A percentile compares a stretch with the other conserved stretches of the same genome.
These are phyloP conservation scores for Sinonovacula constricta DNA, from an alignment of 1,140 invertebrate genomes.

Conservation along the genomic window DNA sequence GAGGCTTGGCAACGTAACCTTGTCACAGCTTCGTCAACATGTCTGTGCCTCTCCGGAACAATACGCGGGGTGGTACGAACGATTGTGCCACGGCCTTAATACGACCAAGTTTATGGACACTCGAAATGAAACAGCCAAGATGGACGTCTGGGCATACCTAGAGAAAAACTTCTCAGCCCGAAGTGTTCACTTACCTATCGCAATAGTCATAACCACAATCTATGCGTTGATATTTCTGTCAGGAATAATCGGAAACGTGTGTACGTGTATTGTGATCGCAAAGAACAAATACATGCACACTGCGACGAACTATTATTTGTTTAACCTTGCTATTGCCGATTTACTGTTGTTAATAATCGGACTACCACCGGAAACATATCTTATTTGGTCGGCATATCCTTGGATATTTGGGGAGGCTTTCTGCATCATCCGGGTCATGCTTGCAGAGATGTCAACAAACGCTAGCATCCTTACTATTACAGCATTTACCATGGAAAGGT, in stretches of 20 bases:
- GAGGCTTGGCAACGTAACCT: too few species aligned
- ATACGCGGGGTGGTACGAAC: neutral
- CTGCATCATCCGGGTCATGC: conserved; percentile 89
- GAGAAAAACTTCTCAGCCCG: conserved; percentile 53
- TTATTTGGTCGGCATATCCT: conserved; percentile 91
- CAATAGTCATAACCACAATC: conserved; percentile 66
- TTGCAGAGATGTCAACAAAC: conserved; percentile 90
- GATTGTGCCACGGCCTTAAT: neutral
- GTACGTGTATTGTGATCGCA: conserved; percentile 73
- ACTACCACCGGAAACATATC: conserved; percentile 90
- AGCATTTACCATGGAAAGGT: conserved; percentile 92
- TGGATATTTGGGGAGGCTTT: conserved; percentile 92
- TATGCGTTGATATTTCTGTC: conserved; percentile 72
- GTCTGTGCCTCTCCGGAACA: neutral
- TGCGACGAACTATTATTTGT: conserved; percentile 92
- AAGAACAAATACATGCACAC: conserved; percentile 80
- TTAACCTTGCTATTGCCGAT: conserved; percentile 95
- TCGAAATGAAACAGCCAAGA: too few species aligned
- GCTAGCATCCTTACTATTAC: conserved; percentile 85
- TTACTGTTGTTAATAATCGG: conserved; percentile 89
- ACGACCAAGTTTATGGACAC: too few species aligned
- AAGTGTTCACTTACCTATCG: conserved; percentile 51
- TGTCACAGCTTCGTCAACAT: neutral
- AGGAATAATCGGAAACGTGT: conserved; percentile 73
- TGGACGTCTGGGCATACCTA: conserved; percentile 57